A percentile compares a stretch with the other conserved stretches of the same genome.
Evolutionary conservation across 1,140 invertebrate genomes (phyloP).

Genomic region (Chironomus tepperi): DNA sequence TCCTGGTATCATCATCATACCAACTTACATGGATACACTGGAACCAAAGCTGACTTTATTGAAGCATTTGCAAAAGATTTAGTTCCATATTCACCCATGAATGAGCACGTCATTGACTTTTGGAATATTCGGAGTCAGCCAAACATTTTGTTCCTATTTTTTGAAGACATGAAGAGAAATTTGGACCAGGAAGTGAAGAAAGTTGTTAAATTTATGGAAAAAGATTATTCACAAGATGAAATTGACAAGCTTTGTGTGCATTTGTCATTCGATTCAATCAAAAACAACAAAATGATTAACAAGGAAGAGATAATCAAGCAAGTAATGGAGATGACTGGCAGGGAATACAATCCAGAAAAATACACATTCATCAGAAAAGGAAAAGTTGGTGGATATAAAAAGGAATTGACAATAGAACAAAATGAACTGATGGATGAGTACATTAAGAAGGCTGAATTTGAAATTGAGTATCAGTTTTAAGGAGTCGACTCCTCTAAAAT

Average conservation of each 20-base stretch:
- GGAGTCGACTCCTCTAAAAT: too few relatives aligned
- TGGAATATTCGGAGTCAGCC: slow-evolving; percentile 56
- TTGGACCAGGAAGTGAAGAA: slow-evolving; percentile 48
- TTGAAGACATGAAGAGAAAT: slow-evolving; percentile 71
- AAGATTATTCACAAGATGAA: slow-evolving; percentile 52
- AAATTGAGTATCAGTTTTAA: too few relatives aligned
- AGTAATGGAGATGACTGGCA: background rate
- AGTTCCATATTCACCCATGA: slow-evolving; percentile 52
- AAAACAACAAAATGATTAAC: slow-evolving; percentile 35
- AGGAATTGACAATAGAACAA: slow-evolving; percentile 60
- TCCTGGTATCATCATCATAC: slow-evolving; percentile 76
- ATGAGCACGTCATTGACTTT: slow-evolving; percentile 53
- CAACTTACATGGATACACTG: slow-evolving; percentile 53
- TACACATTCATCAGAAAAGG: slow-evolving; percentile 64
- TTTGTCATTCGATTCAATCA: slow-evolving; percentile 65
- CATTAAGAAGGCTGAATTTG: too few relatives aligned
- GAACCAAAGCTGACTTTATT: slow-evolving; percentile 64
- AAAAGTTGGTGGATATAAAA: slow-evolving; percentile 69
- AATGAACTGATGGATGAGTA: slow-evolving; percentile 56
- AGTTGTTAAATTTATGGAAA: slow-evolving; percentile 61
- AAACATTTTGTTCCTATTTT: slow-evolving; percentile 55
- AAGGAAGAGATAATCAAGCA: background rate
- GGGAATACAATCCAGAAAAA: background rate
- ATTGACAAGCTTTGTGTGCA: slow-evolving; percentile 54
- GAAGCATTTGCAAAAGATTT: slow-evolving; percentile 59